Evolutionary conservation across 2,888 invertebrate species (phyloP).

Genomic region (Athrips mouffetella): DNA sequence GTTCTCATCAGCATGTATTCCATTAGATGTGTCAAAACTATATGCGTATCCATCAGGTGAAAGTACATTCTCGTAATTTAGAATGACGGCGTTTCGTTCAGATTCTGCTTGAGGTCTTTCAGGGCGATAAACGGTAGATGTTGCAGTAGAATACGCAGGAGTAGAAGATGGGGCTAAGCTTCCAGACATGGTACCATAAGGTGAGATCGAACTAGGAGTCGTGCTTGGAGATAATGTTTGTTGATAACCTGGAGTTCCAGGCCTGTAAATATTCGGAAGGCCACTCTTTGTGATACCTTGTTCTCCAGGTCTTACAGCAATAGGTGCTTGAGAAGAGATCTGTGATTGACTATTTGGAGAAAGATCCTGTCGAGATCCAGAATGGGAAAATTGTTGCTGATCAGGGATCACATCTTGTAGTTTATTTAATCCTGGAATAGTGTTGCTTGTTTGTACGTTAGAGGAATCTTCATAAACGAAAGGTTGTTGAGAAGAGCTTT

Average conservation of each 20-base stretch:
- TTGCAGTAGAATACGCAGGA: background rate
- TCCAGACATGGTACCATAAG: constrained; percentile 4
- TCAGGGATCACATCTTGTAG: no score
- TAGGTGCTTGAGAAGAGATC: background rate
- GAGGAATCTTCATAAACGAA: no score
- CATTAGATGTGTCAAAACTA: constrained; percentile 61
- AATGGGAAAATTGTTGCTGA: background rate
- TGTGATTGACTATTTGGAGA: background rate
- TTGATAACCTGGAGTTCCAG: constrained; percentile 4
- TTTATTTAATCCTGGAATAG: background rate
- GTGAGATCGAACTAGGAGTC: background rate
- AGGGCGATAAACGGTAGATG: constrained; percentile 26
- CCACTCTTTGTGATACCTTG: background rate
- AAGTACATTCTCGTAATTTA: constrained; percentile 48
- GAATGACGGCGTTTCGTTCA: constrained; percentile 50
- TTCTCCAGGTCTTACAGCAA: background rate
- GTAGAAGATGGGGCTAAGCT: background rate
- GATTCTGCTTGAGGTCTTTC: constrained; percentile 44
- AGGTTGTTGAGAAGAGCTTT: background rate
- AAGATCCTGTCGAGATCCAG: background rate
- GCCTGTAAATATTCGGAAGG: constrained; percentile 2
- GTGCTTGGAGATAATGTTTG: constrained; percentile 7
- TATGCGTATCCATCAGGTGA: constrained; percentile 55
- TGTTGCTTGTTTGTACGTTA: no score
- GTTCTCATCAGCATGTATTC: constrained; percentile 59